Evolutionary conservation across 2,797 vertebrate genomes (phyloP).

Genomic region (Miopithecus talapoin): DNA sequence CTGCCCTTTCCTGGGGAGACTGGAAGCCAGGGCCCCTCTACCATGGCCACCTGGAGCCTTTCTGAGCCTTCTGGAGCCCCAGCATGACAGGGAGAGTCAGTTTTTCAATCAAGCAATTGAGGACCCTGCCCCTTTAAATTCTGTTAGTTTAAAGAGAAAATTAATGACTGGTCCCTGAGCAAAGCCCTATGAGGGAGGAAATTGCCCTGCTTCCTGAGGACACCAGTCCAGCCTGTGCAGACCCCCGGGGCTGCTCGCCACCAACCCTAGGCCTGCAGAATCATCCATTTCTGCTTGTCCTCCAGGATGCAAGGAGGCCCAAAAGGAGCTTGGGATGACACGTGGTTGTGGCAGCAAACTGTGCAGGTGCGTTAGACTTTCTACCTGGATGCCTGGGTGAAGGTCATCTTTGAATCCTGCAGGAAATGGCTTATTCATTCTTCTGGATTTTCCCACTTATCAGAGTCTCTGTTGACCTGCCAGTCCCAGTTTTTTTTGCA

Average conservation of each 20-base stretch:
- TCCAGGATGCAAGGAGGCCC: not conserved
- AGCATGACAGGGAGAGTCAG: not conserved
- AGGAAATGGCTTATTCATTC: not conserved
- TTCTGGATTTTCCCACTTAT: not conserved
- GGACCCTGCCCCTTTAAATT: not conserved
- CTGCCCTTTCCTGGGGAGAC: not conserved
- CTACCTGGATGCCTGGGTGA: not conserved
- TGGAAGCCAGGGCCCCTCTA: not conserved
- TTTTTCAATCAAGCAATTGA: not conserved
- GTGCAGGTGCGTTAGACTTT: not conserved
- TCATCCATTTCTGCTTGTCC: not conserved
- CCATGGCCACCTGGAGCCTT: too few relatives aligned
- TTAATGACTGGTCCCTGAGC: not conserved
- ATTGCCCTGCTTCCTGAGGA: fast-evolving
- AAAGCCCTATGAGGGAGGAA: not conserved
- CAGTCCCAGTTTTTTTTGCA: not conserved
- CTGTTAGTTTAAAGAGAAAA: not conserved
- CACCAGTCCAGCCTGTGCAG: fast-evolving
- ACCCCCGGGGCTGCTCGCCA: fast-evolving
- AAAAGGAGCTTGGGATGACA: not conserved
- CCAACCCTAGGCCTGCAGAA: not conserved
- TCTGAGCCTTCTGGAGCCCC: not conserved
- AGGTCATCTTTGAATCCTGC: not conserved
- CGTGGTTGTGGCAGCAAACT: not conserved
- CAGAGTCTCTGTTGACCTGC: not conserved